These are phyloP conservation scores for Progne subis DNA, from an alignment of 2,113 vertebrate species.

Conservation along the genomic window DNA sequence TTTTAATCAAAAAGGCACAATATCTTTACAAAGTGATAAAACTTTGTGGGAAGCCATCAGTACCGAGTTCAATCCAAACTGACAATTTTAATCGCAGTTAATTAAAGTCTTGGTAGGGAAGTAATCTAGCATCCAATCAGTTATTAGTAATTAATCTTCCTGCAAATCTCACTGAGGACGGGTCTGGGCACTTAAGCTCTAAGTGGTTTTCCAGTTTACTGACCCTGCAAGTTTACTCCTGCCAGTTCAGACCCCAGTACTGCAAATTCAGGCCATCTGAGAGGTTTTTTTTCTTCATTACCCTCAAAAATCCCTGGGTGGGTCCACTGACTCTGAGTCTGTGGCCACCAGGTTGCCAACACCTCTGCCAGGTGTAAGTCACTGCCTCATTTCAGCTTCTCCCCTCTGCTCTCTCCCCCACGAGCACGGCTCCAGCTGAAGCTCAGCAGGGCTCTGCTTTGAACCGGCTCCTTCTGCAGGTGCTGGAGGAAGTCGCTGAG, in stretches of 20 bases:
- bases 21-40: neutral
- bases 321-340: neutral
- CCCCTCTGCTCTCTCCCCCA: neutral
- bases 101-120: neutral
- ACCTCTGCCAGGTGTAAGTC: neutral
- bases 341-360: neutral
- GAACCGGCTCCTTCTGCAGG: constrained; percentile 18
- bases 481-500: constrained; percentile 41
- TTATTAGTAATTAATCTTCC: neutral
- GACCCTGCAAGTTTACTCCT: neutral
- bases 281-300: neutral
- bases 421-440: neutral
- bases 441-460: constrained; percentile 33
- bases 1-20: neutral
- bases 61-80: neutral
- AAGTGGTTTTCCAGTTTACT: neutral
- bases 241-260: neutral
- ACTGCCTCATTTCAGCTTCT: neutral
- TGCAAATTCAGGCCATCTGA: neutral
- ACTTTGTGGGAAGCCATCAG: neutral
- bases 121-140: neutral
- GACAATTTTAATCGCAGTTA: neutral
- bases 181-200: neutral
- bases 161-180: neutral
- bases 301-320: neutral